Conservation (phyloP, 2,113 vertebrate species). For the Tretioscincus oriximinensis region DNA sequence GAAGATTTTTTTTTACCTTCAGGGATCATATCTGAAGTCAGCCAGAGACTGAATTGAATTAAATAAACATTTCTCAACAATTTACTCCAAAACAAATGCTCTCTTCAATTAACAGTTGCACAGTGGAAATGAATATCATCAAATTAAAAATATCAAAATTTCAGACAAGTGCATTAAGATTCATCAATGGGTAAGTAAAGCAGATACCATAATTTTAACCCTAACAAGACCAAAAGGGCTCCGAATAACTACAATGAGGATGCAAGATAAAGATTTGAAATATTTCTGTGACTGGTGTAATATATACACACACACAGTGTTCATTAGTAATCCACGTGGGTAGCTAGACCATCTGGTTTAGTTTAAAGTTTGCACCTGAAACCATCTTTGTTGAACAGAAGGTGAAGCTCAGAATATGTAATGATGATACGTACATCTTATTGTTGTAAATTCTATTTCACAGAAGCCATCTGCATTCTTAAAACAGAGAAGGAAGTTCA, state of each 20-base stretch:
- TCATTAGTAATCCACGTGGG: not conserved
- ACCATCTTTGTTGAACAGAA: no score
- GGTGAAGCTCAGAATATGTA: no score
- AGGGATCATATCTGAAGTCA: not conserved
- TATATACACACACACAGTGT: no score
- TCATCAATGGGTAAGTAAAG: not conserved
- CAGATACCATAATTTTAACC: not conserved
- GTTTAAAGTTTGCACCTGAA: not conserved
- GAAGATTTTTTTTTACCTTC: not conserved
- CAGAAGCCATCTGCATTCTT: no score
- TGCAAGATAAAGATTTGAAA: not conserved
- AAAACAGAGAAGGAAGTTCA: no score
- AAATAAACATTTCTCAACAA: not conserved
- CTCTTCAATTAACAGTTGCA: not conserved
- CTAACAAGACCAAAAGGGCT: no score
- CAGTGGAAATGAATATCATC: not conserved
- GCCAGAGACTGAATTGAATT: not conserved
- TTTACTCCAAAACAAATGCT: not conserved
- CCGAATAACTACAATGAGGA: not conserved
- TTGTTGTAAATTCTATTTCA: no score
- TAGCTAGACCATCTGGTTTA: not conserved
- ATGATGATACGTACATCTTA: no score
- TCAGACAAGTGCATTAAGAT: not conserved
- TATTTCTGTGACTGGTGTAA: not conserved
- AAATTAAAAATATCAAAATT: not conserved